Base-by-base conservation (phyloP, 2,888 invertebrate genomes). In the Argyresthia goedartella region DNA sequence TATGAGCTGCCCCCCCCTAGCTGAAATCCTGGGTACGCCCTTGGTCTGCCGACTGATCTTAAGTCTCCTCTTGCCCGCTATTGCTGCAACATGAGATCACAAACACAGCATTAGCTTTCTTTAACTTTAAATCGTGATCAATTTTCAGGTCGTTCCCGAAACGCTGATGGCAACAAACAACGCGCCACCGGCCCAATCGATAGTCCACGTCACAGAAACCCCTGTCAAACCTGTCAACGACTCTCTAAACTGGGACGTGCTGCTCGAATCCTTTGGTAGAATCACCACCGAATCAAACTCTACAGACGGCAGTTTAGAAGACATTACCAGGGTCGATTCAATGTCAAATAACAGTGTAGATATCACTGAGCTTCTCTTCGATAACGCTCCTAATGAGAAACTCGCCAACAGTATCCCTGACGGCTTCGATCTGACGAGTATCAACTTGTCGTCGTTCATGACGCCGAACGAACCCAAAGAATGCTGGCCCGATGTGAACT, bases 261-360 rank as follows among this genome's bases (percentile, higher is more conserved):
- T 86, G 0, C 67, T 86, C 6, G 86, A 86, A 63, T 85, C 86
- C 1, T 86, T 86, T 53, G 81, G 81, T 6, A 73, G 67, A 64
- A 79, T 86, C 49, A 84, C 78, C 0, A 86, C 86, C 10, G 84
- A 84, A 56, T 86, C 81, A 0, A 81, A 80, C 55, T 82, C 85
- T 0, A 76, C 76, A 0, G 79, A 81, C 0, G 76, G 72, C 49
- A 82, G 81, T 55, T 61, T 82, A 53, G 81, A 82, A 55, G 76
- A 82, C 52, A 72, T 82, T 13, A 64, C 75, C 0, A 66, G 68
- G 46, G 73, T 71, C 14, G 72, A 72, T 53, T 60, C 65, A 1
- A 55, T 70, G 14, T 56, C 62, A 15, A 64, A 67, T 55, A 71
- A 72, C 48, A 62, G 59, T 55, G 76, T 81, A 52, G 81, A 84